Base-by-base conservation (phyloP, 1,140 invertebrate species). In the Brachionus plicatilis region DNA sequence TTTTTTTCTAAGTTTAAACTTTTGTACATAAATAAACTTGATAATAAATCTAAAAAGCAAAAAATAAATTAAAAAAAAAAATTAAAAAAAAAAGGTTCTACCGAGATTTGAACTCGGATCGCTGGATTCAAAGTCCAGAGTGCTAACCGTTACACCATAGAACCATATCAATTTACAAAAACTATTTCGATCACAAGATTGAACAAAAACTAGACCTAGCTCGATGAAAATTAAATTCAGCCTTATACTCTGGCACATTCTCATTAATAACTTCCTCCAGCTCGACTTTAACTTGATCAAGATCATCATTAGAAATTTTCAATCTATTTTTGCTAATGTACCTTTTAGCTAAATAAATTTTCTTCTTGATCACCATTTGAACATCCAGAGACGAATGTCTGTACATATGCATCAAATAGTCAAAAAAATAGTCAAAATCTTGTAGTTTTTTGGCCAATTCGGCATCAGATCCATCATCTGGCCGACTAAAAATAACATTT, bases 281-380 rank as follows among this genome's bases (percentile, higher is more conserved):
- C 20, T 76, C 72, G 1, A 27, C 3, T 76, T 45, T 50, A 43
- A 76, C 24, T 53, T 76, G 72, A 2, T 76, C 45, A 24, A 76
- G 45, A 76, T 76, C 72, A 24, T 76, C 43, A 20, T 12, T n/a
- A 2, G 7, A 47, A 27, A 76, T 76, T 50, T 24, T 47, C 27
- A 76, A 50, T 76, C 72, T 17, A 76, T 76, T 76, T 24, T 76
- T 76, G 43, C 72, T 76, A 24, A 76, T 20, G 20, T 33, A 76
- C 24, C 29, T 76, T 29, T 76, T 76, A 47, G 72, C 72, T 8
- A 76, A 47, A 50, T 76, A 76, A 5, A 76, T 17, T 50, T 76
- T 76, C 20, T 50, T 76, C 11, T n/a, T 76, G n/a, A 76, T 20
- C 17, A 76, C 0, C 12, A 11, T 24, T 50, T 76, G 41, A 47